Conservation (phyloP, 2,797 vertebrate species). For the Diplodus puntazzo region DNA sequence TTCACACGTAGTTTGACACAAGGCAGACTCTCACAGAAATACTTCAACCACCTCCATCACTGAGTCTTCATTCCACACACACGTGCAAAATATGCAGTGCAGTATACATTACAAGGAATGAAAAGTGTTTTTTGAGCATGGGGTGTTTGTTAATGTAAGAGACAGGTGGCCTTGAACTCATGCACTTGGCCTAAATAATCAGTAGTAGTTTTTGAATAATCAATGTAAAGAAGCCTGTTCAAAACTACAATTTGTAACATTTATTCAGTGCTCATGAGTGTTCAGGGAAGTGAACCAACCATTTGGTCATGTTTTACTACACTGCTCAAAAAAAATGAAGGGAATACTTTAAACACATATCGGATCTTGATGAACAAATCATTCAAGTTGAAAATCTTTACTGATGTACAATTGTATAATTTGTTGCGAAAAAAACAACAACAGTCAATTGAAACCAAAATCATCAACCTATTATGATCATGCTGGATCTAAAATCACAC, state of each 20-base stretch:
- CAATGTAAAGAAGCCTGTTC: not conserved
- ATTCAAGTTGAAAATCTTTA: no score
- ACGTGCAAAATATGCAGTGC: slow-evolving; percentile 52
- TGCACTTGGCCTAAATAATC: not conserved
- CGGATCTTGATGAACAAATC: no score
- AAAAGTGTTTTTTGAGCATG: slow-evolving; percentile 33
- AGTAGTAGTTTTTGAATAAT: not conserved
- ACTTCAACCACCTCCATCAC: slow-evolving; percentile 48
- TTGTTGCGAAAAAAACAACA: no score
- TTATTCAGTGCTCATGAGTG: not conserved
- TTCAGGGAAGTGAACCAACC: not conserved
- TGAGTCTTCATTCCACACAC: slow-evolving; percentile 45
- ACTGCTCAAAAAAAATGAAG: no score
- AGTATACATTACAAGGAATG: slow-evolving; percentile 1
- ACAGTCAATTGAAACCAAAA: no score
- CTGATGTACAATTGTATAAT: no score
- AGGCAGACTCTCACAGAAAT: slow-evolving; percentile 61
- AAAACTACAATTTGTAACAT: slow-evolving; percentile 12
- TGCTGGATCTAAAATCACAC: no score
- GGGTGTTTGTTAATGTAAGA: slow-evolving; percentile 16
- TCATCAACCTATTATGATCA: no score
- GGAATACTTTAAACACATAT: no score
- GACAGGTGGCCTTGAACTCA: not conserved
- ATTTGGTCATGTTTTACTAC: not conserved
- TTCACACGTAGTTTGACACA: slow-evolving; percentile 43